These are phyloP conservation scores for Acrobasis repandana DNA, from an alignment of 2,888 invertebrate species.

Conservation along the genomic window DNA sequence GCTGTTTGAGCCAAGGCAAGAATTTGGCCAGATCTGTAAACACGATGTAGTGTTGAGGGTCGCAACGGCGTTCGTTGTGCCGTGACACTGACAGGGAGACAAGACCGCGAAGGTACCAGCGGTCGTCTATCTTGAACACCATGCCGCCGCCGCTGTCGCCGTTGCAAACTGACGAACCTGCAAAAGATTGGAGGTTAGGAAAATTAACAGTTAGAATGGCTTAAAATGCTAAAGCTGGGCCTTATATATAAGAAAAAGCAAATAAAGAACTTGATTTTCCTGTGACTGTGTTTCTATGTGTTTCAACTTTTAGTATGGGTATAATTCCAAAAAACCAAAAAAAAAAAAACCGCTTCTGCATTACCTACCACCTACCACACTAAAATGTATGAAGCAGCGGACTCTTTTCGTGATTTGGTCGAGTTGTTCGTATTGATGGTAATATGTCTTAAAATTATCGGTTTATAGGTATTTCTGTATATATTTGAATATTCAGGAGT, in stretches of 20 bases:
- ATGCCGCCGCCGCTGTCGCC: conserved; percentile 81
- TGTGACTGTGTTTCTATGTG: too few relatives aligned
- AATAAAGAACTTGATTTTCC: background rate
- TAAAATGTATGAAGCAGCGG: too few relatives aligned
- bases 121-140: conserved; percentile 66
- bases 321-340: too few relatives aligned
- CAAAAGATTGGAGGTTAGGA: background rate
- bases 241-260: background rate
- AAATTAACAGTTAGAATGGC: background rate
- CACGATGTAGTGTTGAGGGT: conserved; percentile 83
- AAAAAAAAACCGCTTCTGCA: too few relatives aligned
- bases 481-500: too few relatives aligned
- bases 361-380: too few relatives aligned
- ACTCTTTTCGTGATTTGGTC: too few relatives aligned
- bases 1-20: conserved; percentile 76
- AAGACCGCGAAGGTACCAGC: conserved; percentile 77
- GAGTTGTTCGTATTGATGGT: too few relatives aligned
- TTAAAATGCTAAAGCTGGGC: background rate
- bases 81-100: conserved; percentile 83
- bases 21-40: conserved; percentile 84
- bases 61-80: conserved; percentile 82
- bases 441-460: too few relatives aligned
- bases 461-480: too few relatives aligned
- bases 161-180: conserved; percentile 84
- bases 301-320: too few relatives aligned